Evolutionary conservation across 1,140 invertebrate species (phyloP), one percentile per base, ranked within the genome.

Genomic region (Drosophila paulistorum): DNA sequence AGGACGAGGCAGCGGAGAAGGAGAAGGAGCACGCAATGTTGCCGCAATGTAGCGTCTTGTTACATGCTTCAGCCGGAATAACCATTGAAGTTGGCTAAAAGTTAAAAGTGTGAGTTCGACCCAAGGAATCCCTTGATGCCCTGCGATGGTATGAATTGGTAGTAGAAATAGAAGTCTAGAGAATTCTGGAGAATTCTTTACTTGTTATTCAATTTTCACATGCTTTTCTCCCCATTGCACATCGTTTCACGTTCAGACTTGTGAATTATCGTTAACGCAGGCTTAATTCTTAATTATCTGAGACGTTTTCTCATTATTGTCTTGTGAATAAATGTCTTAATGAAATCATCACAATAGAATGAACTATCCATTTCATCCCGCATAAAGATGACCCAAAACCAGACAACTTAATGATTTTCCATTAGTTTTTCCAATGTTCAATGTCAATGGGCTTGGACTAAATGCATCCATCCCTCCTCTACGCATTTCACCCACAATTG

Each of bases 31-130:
- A 60, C 35, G 13, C 66, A 76, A 71, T 71, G 59, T 66, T 71
- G 77, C 81, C 77, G 75, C 68, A 79, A 71, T 75, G 86, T 81
- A 85, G 76, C 82, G 74, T 85, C 74, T 80, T 74, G 77, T 84
- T 85, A 75, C 59, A 68, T 61, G 70, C 67, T 77, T 63, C 42
- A 41, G 33, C 33, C 10, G 37, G 11, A 39, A 13, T 39, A 2
- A 5, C 11, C 3, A 11, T 39, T 13, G 11, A 10, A 39, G 37
- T 39, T 39, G 20, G 26, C 3, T 13, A 11, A 11, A 11, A 39
- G 37, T 39, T 39, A 9, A n/a, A n/a, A 39, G 17, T 39, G 37
- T 9, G 30, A 30, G n/a, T 58, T 35, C 17, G 17, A 17, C 17
- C 17, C 17, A 1, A 7, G 20, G 45, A 51, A 51, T 23, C 17